Base-by-base conservation (phyloP, 2,888 invertebrate genomes). In the Odontothrips loti region DNA sequence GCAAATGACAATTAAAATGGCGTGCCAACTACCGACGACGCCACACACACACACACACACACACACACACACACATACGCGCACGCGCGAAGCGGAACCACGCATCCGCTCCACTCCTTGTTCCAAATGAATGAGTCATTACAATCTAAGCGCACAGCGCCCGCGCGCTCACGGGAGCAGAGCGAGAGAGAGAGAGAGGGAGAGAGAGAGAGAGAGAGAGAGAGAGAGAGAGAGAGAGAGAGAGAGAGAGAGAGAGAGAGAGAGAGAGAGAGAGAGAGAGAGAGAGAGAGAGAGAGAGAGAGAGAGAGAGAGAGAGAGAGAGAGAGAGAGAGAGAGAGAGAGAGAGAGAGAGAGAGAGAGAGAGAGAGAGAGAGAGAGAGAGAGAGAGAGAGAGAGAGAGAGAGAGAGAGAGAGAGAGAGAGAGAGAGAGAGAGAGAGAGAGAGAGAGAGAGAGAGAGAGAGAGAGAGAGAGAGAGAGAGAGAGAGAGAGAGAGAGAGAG, bases 81-180 rank as follows among this genome's bases (percentile, higher is more conserved):
- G 6, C 34, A 6, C 6, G 34, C 34, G 34, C 34, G 3, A 6
- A 43, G 34, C 34, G 34, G 34, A n/a, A 6, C 34, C 34, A 4
- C 34, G 34, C 34, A 6, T 51, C 51, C 51, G 20, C 51, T 17
- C 20, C 51, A 17, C 58, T 23, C 23, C 68, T 75, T 75, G 68
- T 75, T 75, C 68, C 68, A 23, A 68, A 68, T 68, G 68, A 27
- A 75, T 75, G 68, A 75, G 68, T 75, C 68, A 75, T 75, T 75
- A 75, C 68, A 58, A 58, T 58, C 58, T 51, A 51, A 51, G 51
- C 9, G 68, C 9, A 23, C 68, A 3, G 68, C 63, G 63, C n/a
- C n/a, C 63, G 1, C n/a, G n/a, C 63, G 63, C 48, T 43, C 34
- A 43, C 34, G 34, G 34, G 34, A 43, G 34, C 34, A 43, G 3